Conservation (phyloP, 2,797 vertebrate species). For the Sebastes oblongus region DNA sequence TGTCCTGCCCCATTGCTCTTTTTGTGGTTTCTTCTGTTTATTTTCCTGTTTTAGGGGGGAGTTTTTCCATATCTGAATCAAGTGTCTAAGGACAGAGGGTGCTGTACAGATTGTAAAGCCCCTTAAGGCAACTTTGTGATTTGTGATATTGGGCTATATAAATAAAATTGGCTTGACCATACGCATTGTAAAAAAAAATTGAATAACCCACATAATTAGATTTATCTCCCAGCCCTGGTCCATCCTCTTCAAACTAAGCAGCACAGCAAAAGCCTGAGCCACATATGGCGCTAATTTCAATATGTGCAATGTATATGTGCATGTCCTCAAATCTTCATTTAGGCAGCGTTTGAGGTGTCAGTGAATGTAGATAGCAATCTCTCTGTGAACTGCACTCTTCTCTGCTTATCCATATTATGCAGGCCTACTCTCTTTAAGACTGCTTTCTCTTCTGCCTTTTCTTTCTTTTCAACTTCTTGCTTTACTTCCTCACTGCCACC, state of each 20-base stretch:
- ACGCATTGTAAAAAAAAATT: background rate
- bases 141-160: background rate
- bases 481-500: background rate
- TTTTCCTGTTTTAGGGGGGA: too few species aligned
- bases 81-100: background rate
- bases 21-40: background rate
- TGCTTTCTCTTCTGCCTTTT: background rate
- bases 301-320: background rate
- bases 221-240: background rate
- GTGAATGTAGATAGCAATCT: constrained; percentile 44
- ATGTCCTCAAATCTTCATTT: constrained; percentile 38
- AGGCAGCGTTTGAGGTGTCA: constrained; percentile 24
- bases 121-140: background rate
- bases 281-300: constrained; percentile 16
- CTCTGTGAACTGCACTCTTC: constrained; percentile 22
- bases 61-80: background rate
- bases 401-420: constrained; percentile 43
- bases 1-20: background rate
- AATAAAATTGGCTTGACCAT: background rate
- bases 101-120: background rate
- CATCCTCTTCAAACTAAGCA: background rate
- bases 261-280: constrained; percentile 4
- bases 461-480: background rate
- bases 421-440: constrained; percentile 25
- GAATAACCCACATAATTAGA: background rate